A percentile compares a stretch with the other conserved stretches of the same genome.
phyloP scores from a whole-genome alignment of 1,140 invertebrate species.

The Bombus superbus region DNA sequence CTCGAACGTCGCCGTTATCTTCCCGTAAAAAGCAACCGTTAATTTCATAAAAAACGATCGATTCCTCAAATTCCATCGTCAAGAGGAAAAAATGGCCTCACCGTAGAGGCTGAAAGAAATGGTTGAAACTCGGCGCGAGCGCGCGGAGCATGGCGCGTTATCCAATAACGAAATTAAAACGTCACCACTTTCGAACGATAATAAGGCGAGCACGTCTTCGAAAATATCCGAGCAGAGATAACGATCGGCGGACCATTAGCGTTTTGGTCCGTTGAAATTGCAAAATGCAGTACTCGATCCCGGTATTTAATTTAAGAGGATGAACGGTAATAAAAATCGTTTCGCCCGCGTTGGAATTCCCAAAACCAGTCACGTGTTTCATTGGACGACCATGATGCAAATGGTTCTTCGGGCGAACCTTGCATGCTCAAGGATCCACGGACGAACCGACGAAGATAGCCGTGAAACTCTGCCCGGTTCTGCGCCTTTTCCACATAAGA shows the following conservation, averaged over 20 bases:
- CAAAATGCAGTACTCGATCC: neutral
- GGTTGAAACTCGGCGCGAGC: too few species aligned
- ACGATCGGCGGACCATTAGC: neutral
- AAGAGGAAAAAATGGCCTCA: neutral
- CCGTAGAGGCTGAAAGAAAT: neutral
- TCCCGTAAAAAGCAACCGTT: neutral
- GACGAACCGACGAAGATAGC: constrained; percentile 17
- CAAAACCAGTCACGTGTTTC: constrained; percentile 35
- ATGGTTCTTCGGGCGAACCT: constrained; percentile 40
- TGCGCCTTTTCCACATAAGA: constrained; percentile 41
- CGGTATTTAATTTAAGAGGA: constrained; percentile 19
- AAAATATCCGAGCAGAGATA: neutral
- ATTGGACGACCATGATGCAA: constrained; percentile 18
- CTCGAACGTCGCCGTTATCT: neutral
- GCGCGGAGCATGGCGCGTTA: neutral
- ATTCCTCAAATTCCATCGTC: neutral
- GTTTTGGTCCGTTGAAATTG: neutral
- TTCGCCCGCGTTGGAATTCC: constrained; percentile 21
- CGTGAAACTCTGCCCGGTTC: constrained; percentile 14
- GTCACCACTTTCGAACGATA: constrained; percentile 1
- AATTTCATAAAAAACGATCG: neutral
- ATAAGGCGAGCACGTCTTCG: constrained; percentile 17
- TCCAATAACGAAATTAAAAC: constrained; percentile 20
- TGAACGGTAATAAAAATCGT: constrained; percentile 13
- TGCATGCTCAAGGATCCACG: constrained; percentile 35